Evolutionary conservation across 2,113 vertebrate genomes (phyloP).

Genomic region (Neoarius graeffei): DNA sequence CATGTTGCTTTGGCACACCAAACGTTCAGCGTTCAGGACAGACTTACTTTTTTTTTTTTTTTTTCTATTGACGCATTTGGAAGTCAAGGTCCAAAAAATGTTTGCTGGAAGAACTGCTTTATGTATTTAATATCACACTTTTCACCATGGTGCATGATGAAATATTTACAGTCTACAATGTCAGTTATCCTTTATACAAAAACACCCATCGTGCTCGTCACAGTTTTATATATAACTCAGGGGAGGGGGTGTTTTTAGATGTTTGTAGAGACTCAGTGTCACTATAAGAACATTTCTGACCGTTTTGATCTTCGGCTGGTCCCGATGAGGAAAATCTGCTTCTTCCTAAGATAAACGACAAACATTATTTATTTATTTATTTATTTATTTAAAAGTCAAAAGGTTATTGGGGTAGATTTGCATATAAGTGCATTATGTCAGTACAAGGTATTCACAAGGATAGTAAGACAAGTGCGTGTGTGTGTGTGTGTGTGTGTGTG

Average conservation of each 20-base stretch:
- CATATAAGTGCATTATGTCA: neutral
- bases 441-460: neutral
- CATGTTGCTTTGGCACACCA: constrained; percentile 22
- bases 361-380: neutral
- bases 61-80: neutral
- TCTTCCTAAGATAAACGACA: too few relatives aligned
- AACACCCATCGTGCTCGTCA: neutral
- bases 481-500: neutral
- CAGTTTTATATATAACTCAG: constrained; percentile 4
- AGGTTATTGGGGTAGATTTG: neutral
- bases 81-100: constrained; percentile 5
- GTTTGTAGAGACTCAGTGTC: neutral
- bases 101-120: neutral
- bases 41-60: neutral
- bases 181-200: neutral
- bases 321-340: neutral
- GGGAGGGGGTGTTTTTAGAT: neutral
- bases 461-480: neutral
- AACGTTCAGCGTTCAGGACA: constrained; percentile 7
- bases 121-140: neutral
- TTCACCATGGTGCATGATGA: neutral
- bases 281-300: neutral
- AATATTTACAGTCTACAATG: neutral
- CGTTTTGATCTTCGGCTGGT: neutral
- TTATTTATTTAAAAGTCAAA: neutral